Conservation (phyloP, 2,797 vertebrate genomes). For the Tauraco hartlaubi region DNA sequence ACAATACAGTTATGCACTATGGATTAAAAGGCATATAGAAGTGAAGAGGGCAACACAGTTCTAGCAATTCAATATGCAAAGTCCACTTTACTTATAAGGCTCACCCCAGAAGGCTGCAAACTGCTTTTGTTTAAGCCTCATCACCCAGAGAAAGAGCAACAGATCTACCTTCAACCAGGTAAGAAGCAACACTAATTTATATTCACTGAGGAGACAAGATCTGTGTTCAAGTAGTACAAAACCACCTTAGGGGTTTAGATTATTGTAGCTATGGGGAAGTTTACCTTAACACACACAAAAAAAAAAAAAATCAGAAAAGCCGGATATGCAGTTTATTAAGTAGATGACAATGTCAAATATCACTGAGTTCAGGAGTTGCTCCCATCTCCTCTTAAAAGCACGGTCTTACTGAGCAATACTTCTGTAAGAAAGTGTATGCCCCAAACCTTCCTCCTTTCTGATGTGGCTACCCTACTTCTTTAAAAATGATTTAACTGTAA, state of each 20-base stretch:
- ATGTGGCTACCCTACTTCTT: not conserved
- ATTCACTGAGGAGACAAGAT: not conserved
- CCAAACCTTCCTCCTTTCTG: not conserved
- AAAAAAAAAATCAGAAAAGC: not conserved
- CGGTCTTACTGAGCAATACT: not conserved
- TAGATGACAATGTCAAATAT: not conserved
- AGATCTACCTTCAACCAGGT: not conserved
- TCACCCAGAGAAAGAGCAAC: not conserved
- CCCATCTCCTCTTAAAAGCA: not conserved
- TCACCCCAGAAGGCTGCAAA: not conserved
- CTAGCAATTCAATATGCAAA: not conserved
- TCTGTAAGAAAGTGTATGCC: not conserved
- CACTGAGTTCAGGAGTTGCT: not conserved
- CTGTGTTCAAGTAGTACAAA: not conserved
- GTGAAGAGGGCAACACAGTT: not conserved
- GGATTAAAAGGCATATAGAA: constrained; percentile 44
- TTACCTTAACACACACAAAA: not conserved
- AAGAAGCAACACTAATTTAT: not conserved
- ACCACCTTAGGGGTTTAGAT: not conserved
- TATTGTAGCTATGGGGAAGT: not conserved
- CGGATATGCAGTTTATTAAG: not conserved
- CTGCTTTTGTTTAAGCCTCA: not conserved
- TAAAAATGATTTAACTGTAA: not conserved
- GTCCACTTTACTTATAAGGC: not conserved
- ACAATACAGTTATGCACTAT: constrained; percentile 30